Evolutionary conservation across 53 echinoderm and acorn worm species (phyloP), one percentile per base, ranked within the genome.

Genomic region (Temnopleurus reevesii): DNA sequence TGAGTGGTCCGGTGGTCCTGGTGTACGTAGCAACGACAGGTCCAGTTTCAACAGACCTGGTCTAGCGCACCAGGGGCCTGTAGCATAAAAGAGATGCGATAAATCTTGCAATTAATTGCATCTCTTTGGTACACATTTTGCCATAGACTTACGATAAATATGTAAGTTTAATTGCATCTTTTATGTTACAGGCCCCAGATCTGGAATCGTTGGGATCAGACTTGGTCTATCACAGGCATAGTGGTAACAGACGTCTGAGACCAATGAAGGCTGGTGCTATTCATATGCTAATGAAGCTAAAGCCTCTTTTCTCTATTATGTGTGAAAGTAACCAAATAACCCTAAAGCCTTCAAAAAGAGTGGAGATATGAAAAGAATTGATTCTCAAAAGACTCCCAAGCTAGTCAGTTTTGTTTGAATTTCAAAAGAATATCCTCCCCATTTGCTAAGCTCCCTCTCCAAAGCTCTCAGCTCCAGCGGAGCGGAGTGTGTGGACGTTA

Each of bases 251-350:
- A n/a, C n/a, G 33, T 12, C 33, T 63, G 18, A 41, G 41, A 38
- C 23, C 1, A 23, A 21, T 21, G 43, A 71, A 71, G 71, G 43
- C 71, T 19, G 41, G 71, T 41, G 41, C 9, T 21, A 43, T 71
- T 71, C 36, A n/a, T 38, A 71, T 71, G 71, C 71, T 71, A 71
- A 71, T 41, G 5, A 71, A 41, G 13, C 71, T 41, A n/a, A 64
- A 71, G 36, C 71, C 71, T 43, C 71, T 71, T 71, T 26, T 58
- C 25, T 41, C 71, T 41, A n/a, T n/a, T n/a, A 8, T 34, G 36
- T 38, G 41, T 10, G 8, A 71, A 71, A 64, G 65, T 4, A 64
- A 18, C 65, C 4, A 2, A 35, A 71, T n/a, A 71, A 18, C 38
- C 8, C 23, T 71, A 33, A 35, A 2, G 65, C 65, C 35, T 34